phyloP scores from a whole-genome alignment of 2,888 invertebrate species.

The Acholoe squamosa region DNA sequence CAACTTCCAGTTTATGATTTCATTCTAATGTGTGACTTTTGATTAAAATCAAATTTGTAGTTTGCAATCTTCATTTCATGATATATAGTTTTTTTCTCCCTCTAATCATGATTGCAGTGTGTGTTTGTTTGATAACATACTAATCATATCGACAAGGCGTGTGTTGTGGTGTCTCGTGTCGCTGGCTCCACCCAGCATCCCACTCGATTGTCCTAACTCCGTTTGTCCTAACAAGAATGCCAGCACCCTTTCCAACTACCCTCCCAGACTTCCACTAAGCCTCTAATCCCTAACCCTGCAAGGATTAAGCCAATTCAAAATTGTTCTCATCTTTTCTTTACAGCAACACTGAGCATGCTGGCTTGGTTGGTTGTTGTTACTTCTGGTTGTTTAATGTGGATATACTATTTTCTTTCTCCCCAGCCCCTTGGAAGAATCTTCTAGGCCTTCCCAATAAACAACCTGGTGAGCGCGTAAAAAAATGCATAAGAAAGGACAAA shows the following conservation, averaged over 20 bases:
- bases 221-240: conserved; percentile 24
- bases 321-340: neutral
- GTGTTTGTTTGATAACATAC: neutral
- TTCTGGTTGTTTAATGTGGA: conserved; percentile 55
- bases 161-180: neutral
- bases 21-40: too few species aligned
- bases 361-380: conserved; percentile 10
- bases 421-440: conserved; percentile 71
- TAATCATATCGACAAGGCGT: neutral
- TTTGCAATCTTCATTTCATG: too few species aligned
- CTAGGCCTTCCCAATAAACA: conserved; percentile 68
- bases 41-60: too few species aligned
- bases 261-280: conserved; percentile 21
- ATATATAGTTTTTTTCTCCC: neutral
- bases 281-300: conserved; percentile 5
- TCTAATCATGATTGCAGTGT: neutral
- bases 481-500: neutral
- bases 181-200: neutral
- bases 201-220: conserved; percentile 15
- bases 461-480: conserved; percentile 63
- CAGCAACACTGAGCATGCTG: conserved; percentile 1
- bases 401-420: conserved; percentile 61
- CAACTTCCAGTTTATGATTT: too few species aligned
- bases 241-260: neutral
- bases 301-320: neutral